Percentiles rank a stretch among this genome's conserved stretches.
Evolutionary conservation across 1,140 invertebrate species (phyloP).

Genomic region (Spodoptera frugiperda): DNA sequence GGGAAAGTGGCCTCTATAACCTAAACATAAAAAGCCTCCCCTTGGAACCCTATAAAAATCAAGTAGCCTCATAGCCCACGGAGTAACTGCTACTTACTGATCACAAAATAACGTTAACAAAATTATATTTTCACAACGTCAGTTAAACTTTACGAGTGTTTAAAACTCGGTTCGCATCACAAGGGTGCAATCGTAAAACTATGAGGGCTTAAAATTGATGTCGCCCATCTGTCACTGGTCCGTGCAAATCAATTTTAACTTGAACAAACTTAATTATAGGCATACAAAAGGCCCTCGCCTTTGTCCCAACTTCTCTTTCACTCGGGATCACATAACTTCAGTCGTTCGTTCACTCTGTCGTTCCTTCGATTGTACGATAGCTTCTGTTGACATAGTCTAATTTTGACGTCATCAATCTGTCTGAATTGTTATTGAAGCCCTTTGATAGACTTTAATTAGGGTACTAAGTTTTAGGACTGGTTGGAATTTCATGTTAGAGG

Average conservation of each 20-base stretch:
- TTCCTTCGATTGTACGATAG: conserved; percentile 17
- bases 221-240: conserved; percentile 24
- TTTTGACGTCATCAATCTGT: conserved; percentile 25
- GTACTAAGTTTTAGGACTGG: background rate
- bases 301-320: conserved; percentile 41
- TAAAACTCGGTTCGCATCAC: conserved; percentile 16
- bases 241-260: conserved; percentile 41
- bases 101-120: conserved; percentile 11
- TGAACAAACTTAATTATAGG: conserved; percentile 38
- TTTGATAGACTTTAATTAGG: conserved; percentile 2
- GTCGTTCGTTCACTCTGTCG: conserved; percentile 22
- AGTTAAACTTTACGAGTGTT: conserved; percentile 21
- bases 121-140: conserved; percentile 27
- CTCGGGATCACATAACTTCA: conserved; percentile 39
- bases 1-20: too few species aligned
- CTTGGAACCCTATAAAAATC: conserved; percentile 14
- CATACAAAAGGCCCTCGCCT: conserved; percentile 36
- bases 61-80: background rate
- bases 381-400: conserved; percentile 29
- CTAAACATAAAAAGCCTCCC: background rate
- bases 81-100: background rate
- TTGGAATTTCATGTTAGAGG: too few species aligned
- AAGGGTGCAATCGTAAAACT: conserved; percentile 11
- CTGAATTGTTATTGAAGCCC: background rate
- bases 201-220: conserved; percentile 35